These are phyloP conservation scores for Coleophora flavipennella DNA, from an alignment of 2,888 invertebrate genomes.

Conservation along the genomic window DNA sequence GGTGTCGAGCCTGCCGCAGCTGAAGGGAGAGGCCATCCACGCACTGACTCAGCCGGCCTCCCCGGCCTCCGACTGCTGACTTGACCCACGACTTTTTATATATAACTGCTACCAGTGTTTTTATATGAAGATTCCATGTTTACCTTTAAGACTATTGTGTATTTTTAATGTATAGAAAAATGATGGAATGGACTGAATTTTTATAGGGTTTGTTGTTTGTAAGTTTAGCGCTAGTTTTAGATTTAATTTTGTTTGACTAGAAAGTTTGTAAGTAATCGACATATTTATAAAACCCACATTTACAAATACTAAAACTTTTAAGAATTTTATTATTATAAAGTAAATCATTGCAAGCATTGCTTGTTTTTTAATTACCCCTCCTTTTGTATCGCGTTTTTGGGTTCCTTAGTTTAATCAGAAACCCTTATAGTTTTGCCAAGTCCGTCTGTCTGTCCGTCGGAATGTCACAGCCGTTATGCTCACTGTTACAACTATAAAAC, in stretches of 20 bases:
- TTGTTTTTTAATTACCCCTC: too few relatives aligned
- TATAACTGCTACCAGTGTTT: too few relatives aligned
- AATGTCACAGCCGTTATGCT: too few relatives aligned
- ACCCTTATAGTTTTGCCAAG: too few relatives aligned
- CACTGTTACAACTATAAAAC: too few relatives aligned
- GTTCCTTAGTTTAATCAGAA: too few relatives aligned
- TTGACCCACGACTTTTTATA: neutral
- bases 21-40: constrained; percentile 58
- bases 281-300: constrained; percentile 6
- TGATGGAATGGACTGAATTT: constrained; percentile 7
- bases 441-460: too few relatives aligned
- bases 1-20: constrained; percentile 76
- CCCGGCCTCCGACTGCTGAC: constrained; percentile 9
- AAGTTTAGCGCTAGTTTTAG: constrained; percentile 37
- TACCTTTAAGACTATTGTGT: neutral
- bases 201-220: constrained; percentile 35
- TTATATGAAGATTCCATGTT: too few relatives aligned
- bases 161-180: neutral
- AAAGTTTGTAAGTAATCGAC: constrained; percentile 20
- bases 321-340: neutral
- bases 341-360: too few relatives aligned
- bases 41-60: constrained; percentile 30
- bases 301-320: neutral
- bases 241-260: constrained; percentile 34
- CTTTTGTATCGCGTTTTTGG: too few relatives aligned